A percentile compares a stretch with the other conserved stretches of the same genome.
These are phyloP conservation scores for Eudorcas thomsonii DNA, from an alignment of 2,113 vertebrate genomes.

Conservation along the genomic window DNA sequence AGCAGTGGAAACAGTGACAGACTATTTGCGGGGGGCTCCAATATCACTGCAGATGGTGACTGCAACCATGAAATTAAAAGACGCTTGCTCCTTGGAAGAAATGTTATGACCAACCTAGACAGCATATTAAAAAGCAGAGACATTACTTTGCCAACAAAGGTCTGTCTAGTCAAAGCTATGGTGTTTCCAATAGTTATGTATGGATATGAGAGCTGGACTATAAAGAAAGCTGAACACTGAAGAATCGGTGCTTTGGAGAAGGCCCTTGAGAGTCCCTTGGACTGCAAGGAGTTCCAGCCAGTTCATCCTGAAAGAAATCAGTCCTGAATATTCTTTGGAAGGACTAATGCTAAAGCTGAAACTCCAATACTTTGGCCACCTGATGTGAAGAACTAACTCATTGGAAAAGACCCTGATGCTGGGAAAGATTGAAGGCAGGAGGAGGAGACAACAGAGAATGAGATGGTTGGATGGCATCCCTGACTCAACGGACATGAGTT, in stretches of 20 bases:
- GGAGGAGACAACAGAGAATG: neutral
- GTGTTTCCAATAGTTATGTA: neutral
- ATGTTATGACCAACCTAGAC: neutral
- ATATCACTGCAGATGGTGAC: neutral
- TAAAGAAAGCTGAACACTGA: neutral
- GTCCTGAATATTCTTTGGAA: neutral
- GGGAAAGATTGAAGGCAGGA: neutral
- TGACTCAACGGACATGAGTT: neutral
- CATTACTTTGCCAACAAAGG: neutral
- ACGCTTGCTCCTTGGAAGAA: neutral
- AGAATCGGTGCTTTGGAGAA: neutral
- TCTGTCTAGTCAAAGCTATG: neutral
- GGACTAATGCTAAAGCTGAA: neutral
- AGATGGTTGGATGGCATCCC: neutral
- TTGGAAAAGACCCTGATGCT: neutral
- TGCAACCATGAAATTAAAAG: neutral
- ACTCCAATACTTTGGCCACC: neutral
- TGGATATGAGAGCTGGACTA: neutral
- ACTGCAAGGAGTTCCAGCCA: neutral
- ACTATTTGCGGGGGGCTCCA: neutral
- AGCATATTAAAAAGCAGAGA: neutral
- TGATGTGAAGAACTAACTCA: neutral
- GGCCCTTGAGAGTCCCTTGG: neutral
- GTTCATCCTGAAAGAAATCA: neutral
- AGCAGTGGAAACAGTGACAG: neutral